Evolutionary conservation across 2,113 vertebrate genomes (phyloP), one percentile per base, ranked within the genome.

Genomic region (Crotalus helleri): DNA sequence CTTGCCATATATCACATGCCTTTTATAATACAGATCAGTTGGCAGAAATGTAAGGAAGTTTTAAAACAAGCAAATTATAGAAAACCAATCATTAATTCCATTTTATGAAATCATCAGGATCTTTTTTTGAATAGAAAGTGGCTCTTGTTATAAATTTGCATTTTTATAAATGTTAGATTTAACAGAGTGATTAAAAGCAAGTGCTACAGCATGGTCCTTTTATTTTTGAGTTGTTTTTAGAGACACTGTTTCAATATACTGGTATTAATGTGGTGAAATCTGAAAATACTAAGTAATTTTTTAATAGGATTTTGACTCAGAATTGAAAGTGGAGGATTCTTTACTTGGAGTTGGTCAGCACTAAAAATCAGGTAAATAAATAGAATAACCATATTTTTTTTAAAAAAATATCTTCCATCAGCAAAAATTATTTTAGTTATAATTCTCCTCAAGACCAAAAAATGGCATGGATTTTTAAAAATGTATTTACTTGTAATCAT

Each of bases 371-470:
- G n/a, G n/a, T 74, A 74, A 74, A 74, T 69, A 69, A 33, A 69
- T 39, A 33, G 33, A 74, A 74, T 49, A 55, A 92, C 33, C 91
- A 95, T 88, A 94, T 92, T 51, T 8, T 33, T 85, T 44, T 88
- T 74, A 94, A 96, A 90, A 85, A 93, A 29, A 69, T n/a, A 0
- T 3, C 12, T 69, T n/a, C 69, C 5, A 74, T 74, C 26, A 33
- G 15, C 29, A 33, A 69, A 39, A 90, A 95, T 88, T 17, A 89
- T 93, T 61, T 96, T 90, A 91, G 46, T 93, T 93, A 92, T 95
- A 96, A 95, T 96, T 95, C 94, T 91, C 74, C 95, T 93, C 81
- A 91, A 95, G 90, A 91, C 93, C 93, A 90, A 92, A 94, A 59
- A 93, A 0, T 33, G 39, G 74, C 33, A 81, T 81, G 17, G 0